phyloP scores from a whole-genome alignment of 1,140 invertebrate species.

The Drosophila nigromelanica region DNA sequence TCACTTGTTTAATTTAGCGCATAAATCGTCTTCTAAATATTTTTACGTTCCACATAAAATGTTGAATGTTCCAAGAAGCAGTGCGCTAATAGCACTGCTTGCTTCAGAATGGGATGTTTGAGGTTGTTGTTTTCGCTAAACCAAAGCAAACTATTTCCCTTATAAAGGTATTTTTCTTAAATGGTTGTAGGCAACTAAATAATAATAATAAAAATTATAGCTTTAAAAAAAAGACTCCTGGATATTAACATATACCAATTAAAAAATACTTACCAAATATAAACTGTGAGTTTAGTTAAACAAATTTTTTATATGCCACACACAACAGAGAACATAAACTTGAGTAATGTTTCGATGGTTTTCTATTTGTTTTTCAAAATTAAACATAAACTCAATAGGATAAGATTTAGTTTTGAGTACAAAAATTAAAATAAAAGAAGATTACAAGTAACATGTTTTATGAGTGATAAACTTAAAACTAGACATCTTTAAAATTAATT shows the following conservation, averaged over 20 bases:
- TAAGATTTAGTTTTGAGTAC: conserved; percentile 30
- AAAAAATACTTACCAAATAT: neutral
- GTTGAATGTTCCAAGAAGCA: neutral
- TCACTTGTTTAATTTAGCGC: too few relatives aligned
- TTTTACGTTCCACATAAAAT: neutral
- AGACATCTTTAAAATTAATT: conserved; percentile 17
- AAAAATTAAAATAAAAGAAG: conserved; percentile 45
- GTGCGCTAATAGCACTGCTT: neutral
- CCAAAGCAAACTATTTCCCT: neutral
- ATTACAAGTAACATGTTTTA: conserved; percentile 37
- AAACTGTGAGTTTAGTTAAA: neutral
- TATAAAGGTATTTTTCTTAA: neutral
- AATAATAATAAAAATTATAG: too few relatives aligned
- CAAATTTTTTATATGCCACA: too few relatives aligned
- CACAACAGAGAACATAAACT: neutral
- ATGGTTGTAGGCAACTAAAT: neutral
- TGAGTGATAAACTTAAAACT: conserved; percentile 33
- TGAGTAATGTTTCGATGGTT: conserved; percentile 4
- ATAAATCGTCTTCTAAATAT: neutral
- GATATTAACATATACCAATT: too few relatives aligned
- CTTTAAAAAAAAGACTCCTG: too few relatives aligned
- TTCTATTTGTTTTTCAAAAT: conserved; percentile 42
- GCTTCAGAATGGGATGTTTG: neutral
- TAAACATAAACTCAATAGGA: conserved; percentile 48
- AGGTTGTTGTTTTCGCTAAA: conserved; percentile 1